Base-by-base conservation (phyloP, 1,140 invertebrate genomes). In the Brachionus koreanus region DNA sequence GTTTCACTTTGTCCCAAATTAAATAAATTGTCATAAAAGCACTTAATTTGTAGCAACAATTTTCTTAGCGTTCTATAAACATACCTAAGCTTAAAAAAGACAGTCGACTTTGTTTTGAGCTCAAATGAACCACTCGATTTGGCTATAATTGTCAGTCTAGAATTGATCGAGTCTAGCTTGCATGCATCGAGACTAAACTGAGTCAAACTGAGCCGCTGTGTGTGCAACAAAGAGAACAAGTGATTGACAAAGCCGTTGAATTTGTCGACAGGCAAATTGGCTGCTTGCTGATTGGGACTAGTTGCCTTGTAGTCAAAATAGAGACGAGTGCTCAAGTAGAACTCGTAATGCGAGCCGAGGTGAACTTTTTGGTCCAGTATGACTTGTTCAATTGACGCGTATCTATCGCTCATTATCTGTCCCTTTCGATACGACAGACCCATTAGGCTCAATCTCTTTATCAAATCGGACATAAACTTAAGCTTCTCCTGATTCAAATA, bases 361-460 rank as follows among this genome's bases (percentile, higher is more conserved):
- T 79, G 6, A 49, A 12, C 5, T 12, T 25, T 25, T 7, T 69
- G 33, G 9, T 25, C 10, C 1, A 63, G 25, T 16, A 49, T 42
- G 2, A 19, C 23, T 37, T 63, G 29, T 13, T 42, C 25, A n/a
- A 49, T 9, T 12, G 10, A 3, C 6, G 35, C 5, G 65, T 39
- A 69, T 39, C 19, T 69, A 39, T 16, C 0, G 13, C 13, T 0
- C 46, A 37, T 12, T 4, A 82, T 37, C 42, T 67, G 35, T 37
- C 79, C 79, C n/a, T 52, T 43, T 29, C 79, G 33, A 43, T 82
- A 69, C 49, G 79, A 82, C 5, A 82, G 13, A 6, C 79, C 79
- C 23, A 69, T 69, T 37, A 29, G 65, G 13, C 13, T 65, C 9
- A 82, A 35, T n/a, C 65, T 35, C 33, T 69, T 49, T 13, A 82